A percentile compares a stretch with the other conserved stretches of the same genome.
Evolutionary conservation across 2,113 vertebrate genomes (phyloP).

Genomic region (Noturus placidus): DNA sequence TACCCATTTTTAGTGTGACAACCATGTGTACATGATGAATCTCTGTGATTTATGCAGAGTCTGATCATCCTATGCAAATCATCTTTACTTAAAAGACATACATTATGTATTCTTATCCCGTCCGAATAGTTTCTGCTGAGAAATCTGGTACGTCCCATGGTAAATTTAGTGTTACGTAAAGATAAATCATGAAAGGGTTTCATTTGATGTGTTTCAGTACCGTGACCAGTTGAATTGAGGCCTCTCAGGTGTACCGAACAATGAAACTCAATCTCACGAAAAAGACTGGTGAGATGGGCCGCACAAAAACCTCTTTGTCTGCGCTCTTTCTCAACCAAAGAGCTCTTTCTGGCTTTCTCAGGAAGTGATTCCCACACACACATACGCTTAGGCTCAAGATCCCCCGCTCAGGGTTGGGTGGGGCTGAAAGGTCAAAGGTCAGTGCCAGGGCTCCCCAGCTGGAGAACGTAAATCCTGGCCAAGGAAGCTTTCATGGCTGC

Average conservation of each 20-base stretch:
- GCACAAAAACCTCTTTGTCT: constrained; percentile 52
- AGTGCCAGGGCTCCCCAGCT: constrained; percentile 50
- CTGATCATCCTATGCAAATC: background rate
- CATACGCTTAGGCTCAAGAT: constrained; percentile 31
- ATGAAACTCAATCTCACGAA: constrained; percentile 40
- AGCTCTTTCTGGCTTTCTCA: constrained; percentile 21
- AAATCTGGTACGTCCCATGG: background rate
- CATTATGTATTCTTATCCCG: background rate
- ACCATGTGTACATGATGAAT: background rate
- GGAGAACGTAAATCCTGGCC: constrained; percentile 52
- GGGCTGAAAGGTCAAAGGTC: constrained; percentile 46
- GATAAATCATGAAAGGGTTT: background rate
- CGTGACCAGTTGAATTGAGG: background rate
- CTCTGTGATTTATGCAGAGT: background rate
- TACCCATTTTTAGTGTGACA: background rate
- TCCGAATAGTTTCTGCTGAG: background rate
- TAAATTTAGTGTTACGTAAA: background rate
- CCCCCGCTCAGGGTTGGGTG: constrained; percentile 23
- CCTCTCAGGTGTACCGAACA: constrained; percentile 40
- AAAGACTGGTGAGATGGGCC: constrained; percentile 32
- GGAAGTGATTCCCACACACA: constrained; percentile 49
- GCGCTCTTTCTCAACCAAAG: constrained; percentile 32
- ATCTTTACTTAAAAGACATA: background rate
- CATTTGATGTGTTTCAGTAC: background rate
- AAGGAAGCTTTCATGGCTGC: constrained; percentile 37